Base-by-base conservation (phyloP, 2,113 vertebrate species). In the Elephas maximus region DNA sequence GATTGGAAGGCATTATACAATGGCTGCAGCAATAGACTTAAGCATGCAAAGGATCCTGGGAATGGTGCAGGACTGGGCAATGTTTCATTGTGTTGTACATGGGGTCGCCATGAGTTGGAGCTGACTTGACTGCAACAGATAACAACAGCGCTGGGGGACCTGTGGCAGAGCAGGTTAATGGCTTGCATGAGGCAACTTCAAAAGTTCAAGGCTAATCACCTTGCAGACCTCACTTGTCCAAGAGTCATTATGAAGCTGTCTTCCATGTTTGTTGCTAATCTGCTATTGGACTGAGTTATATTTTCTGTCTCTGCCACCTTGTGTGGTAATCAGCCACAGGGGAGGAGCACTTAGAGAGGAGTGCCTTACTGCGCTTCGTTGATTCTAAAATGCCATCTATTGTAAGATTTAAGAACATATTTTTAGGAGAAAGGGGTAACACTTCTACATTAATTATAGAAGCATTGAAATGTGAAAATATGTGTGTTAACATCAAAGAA, bases 381-480 rank as follows among this genome's bases (percentile, higher is more conserved):
- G 17, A 57, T 84, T 97, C 77, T 84, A 57, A 48, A 88, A 86
- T 62, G 41, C n/a, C 9, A 4, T 85, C 60, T 81, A 5, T 17
- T 90, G 41, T 69, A 33, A 77, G 77, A 76, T 33, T 92, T 86
- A 41, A 85, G 73, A 82, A 44, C 24, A 37, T 53, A 30, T 74
- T 76, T 95, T 69, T 74, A 67, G 88, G 67, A 69, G 79, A 30
- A 88, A 76, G 80, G 74, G 37, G 65, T 90, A 79, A 82, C 26
- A 53, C 63, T 77, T 94, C 23, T 37, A 17, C 6, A 30, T 81
- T 62, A 77, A 90, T 80, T 83, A n/a, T 5, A 83, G 30, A 83
- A 80, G 23, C 21, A 45, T 6, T 76, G 30, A 81, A 69, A 57
- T 48, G 9, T 73, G 57, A 78, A 80, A 84, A 4, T 53, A 41